Conservation (phyloP, 2,113 vertebrate genomes). For the Pygoscelis adeliae region DNA sequence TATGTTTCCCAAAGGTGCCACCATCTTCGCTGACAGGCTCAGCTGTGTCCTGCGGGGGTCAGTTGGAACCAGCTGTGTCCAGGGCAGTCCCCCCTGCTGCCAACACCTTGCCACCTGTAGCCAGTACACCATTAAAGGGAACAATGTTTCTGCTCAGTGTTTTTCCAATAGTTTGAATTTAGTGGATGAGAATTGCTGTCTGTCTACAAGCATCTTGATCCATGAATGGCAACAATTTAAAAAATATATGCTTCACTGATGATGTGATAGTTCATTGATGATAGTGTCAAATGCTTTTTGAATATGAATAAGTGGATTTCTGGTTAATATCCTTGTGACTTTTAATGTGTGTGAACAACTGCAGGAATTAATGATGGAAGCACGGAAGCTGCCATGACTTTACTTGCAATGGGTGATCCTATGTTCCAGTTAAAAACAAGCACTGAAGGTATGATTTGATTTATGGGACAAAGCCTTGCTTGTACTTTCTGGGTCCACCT, state of each 20-base stretch:
- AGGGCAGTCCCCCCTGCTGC: not conserved
- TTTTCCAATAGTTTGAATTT: not conserved
- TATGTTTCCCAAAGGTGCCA: not conserved
- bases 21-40: not conserved
- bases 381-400: slow-evolving; percentile 89
- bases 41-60: not conserved
- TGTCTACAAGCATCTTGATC: not conserved
- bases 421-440: slow-evolving; percentile 68
- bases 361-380: slow-evolving; percentile 82
- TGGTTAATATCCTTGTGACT: not conserved
- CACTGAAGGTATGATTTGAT: slow-evolving; percentile 65
- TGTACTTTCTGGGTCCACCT: not conserved
- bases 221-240: not conserved
- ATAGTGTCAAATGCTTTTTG: not conserved
- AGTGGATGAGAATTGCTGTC: not conserved
- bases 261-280: no score
- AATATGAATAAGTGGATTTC: not conserved
- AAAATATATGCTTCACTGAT: accelerated
- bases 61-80: not conserved
- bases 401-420: slow-evolving; percentile 87
- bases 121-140: not conserved
- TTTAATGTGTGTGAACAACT: not conserved
- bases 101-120: not conserved
- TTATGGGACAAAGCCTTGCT: not conserved
- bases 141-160: not conserved